Percentiles rank a stretch among this genome's conserved stretches.
phyloP scores from a whole-genome alignment of 1,140 invertebrate species.

The Bactericera cockerelli region DNA sequence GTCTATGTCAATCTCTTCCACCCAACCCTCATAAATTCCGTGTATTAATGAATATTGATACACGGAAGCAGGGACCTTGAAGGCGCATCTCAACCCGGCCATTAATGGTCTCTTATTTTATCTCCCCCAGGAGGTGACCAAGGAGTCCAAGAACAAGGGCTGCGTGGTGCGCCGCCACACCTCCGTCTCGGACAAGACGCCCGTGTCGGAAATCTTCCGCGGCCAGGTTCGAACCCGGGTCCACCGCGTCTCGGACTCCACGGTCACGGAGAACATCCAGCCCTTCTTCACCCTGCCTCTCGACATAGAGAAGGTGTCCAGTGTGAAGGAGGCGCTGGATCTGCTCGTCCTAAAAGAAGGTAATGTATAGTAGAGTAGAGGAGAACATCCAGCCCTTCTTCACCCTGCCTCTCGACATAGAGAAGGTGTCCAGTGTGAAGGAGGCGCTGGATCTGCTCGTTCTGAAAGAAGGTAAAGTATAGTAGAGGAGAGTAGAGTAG shows the following conservation, averaged over 20 bases:
- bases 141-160: slow-evolving; percentile 59
- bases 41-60: no score
- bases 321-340: slow-evolving; percentile 72
- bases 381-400: slow-evolving; percentile 85
- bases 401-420: slow-evolving; percentile 82
- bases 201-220: slow-evolving; percentile 80
- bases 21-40: no score
- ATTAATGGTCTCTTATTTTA: no score
- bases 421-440: slow-evolving; percentile 65
- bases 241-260: slow-evolving; percentile 52
- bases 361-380: no score
- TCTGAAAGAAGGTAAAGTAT: slow-evolving; percentile 43
- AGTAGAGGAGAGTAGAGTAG: slow-evolving; percentile 40
- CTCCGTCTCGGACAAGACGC: slow-evolving; percentile 51
- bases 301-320: slow-evolving; percentile 76
- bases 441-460: slow-evolving; percentile 74
- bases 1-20: no score
- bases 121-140: slow-evolving; percentile 15
- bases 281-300: slow-evolving; percentile 88
- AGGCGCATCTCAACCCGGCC: no score
- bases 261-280: slow-evolving; percentile 58
- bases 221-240: slow-evolving; percentile 74
- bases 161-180: slow-evolving; percentile 65
- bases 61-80: no score
- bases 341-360: slow-evolving; percentile 59